phyloP scores from a whole-genome alignment of 2,797 vertebrate species.

The Silurus aristotelis region DNA sequence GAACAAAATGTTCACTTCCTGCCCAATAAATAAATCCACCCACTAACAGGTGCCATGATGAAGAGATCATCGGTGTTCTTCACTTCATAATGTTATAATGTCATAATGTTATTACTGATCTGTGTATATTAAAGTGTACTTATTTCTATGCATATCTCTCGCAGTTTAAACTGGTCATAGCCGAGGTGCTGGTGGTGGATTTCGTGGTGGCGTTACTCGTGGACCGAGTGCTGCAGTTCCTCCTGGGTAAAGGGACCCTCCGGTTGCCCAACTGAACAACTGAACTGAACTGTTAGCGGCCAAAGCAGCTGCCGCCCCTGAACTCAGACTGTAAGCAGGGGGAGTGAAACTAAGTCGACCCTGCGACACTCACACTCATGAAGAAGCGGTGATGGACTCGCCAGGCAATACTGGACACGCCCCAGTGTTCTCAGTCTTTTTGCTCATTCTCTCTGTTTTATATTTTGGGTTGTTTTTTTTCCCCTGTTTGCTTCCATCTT shows the following conservation, averaged over 20 bases:
- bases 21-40: no score
- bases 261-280: constrained; percentile 85
- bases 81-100: no score
- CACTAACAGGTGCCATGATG: no score
- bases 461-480: constrained; percentile 47
- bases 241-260: constrained; percentile 88
- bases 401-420: constrained; percentile 68
- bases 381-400: constrained; percentile 60
- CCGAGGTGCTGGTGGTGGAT: constrained; percentile 86
- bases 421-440: constrained; percentile 57
- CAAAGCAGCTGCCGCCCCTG: constrained; percentile 65
- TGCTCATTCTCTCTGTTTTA: constrained; percentile 43
- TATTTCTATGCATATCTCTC: constrained; percentile 14
- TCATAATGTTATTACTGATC: no score
- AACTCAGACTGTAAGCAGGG: constrained; percentile 72
- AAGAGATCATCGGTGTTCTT: no score
- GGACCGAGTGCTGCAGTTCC: constrained; percentile 87
- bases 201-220: constrained; percentile 85
- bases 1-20: no score
- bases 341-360: constrained; percentile 55
- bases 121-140: no score
- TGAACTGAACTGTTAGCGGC: constrained; percentile 73
- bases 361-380: constrained; percentile 51
- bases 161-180: constrained; percentile 92
- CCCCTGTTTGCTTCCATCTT: constrained; percentile 32